Evolutionary conservation across 1,140 invertebrate genomes (phyloP).

Genomic region (Lepidurus apus): DNA sequence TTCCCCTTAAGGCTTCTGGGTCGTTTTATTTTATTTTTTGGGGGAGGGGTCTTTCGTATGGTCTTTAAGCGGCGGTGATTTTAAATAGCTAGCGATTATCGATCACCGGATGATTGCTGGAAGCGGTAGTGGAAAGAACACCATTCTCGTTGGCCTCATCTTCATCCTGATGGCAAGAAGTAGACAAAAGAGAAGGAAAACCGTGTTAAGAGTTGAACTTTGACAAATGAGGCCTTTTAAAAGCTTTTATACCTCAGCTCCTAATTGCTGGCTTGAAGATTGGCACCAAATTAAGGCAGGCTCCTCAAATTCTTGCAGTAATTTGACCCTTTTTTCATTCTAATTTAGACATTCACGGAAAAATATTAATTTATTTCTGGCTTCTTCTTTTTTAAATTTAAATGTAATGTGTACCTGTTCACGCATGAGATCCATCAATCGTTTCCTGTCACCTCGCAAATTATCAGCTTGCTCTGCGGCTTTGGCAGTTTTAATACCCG

Average conservation of each 20-base stretch:
- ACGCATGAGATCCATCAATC: constrained; percentile 60
- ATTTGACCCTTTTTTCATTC: constrained; percentile 35
- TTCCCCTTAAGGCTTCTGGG: too few relatives aligned
- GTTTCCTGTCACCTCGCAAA: constrained; percentile 56
- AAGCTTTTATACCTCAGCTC: not conserved
- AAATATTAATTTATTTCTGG: not conserved
- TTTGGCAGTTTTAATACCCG: constrained; percentile 58
- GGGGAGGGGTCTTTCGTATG: too few relatives aligned
- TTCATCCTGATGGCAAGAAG: not conserved
- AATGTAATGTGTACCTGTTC: constrained; percentile 51
- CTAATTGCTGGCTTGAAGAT: not conserved
- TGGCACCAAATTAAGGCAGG: constrained; percentile 16
- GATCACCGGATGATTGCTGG: not conserved
- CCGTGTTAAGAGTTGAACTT: not conserved
- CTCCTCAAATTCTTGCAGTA: constrained; percentile 35
- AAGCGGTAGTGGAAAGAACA: not conserved
- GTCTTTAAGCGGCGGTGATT: too few relatives aligned
- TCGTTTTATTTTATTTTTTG: too few relatives aligned
- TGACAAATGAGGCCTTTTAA: too few relatives aligned
- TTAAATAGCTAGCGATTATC: not conserved
- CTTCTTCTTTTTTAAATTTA: not conserved
- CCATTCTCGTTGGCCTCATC: not conserved
- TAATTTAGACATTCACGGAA: not conserved
- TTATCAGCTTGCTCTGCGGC: constrained; percentile 58
- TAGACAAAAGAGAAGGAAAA: not conserved